Evolutionary conservation across 2,888 invertebrate species (phyloP).

Genomic region (Drosophila mimetica): DNA sequence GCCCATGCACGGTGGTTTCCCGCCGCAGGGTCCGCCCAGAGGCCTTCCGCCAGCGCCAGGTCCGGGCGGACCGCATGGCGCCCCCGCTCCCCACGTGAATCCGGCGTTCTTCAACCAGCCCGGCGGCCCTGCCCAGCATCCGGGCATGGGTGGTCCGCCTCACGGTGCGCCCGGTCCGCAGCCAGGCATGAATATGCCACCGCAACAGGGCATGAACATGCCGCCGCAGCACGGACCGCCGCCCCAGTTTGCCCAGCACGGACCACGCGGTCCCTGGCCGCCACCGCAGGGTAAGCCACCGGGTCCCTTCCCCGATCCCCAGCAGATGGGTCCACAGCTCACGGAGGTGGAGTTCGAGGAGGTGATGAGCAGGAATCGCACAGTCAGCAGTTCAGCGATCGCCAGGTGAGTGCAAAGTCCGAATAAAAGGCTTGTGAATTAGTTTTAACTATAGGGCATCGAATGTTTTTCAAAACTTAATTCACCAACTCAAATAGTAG

Average conservation of each 20-base stretch:
- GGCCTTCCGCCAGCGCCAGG: conserved; percentile 85
- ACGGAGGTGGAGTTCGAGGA: conserved; percentile 99
- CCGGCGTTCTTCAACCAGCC: conserved; percentile 97
- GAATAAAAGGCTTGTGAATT: not conserved
- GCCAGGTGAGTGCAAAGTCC: conserved; percentile 85
- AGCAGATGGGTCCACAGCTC: conserved; percentile 87
- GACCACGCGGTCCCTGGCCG: conserved; percentile 89
- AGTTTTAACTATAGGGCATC: no score
- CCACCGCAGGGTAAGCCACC: conserved; percentile 83
- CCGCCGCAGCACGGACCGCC: conserved; percentile 87
- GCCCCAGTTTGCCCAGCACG: conserved; percentile 88
- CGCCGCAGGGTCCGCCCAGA: conserved; percentile 86
- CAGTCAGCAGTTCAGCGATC: conserved; percentile 98
- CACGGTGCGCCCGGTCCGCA: conserved; percentile 85
- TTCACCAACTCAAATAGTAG: no score
- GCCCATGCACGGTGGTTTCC: conserved; percentile 89
- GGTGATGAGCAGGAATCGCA: conserved; percentile 98
- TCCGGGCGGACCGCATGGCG: conserved; percentile 85
- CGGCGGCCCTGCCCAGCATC: conserved; percentile 84
- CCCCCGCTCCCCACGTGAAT: conserved; percentile 97
- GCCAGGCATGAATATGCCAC: conserved; percentile 83
- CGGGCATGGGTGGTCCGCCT: conserved; percentile 86
- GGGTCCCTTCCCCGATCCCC: conserved; percentile 82
- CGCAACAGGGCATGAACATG: conserved; percentile 85
- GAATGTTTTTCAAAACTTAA: no score